Evolutionary conservation across 2,797 vertebrate species (phyloP), one percentile per base, ranked within the genome.

Genomic region (Chaenodraco wilsoni): DNA sequence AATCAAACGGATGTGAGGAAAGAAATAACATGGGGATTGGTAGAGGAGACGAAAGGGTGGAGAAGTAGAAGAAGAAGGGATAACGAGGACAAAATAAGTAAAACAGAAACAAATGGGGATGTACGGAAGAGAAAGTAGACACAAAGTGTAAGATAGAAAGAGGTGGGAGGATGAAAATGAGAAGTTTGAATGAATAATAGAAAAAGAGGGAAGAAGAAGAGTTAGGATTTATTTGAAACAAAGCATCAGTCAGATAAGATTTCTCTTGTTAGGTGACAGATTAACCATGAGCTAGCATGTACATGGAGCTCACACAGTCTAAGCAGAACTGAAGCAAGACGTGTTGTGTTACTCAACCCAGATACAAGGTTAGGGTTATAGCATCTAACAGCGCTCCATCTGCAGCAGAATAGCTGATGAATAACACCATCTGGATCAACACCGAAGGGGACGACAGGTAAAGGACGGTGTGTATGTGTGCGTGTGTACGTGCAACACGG

Each of bases 341-440:
- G 55, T 19, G 41, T 65, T 72, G 5, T n/a, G 33, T 73, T 63
- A 59, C 60, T 59, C 71, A 76, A 78, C 58, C 40, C 54, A 60
- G 61, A 45, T 54, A 72, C 71, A 75, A 43, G 46, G 59, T 79
- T 58, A 41, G 14, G 45, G 62, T 71, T 77, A 46, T 16, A 71
- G 76, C 33, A 52, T 76, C 64, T 60, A 44, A 55, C 69, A 57
- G 76, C 11, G 44, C 33, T 79, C 65, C 52, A 74, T 75, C 76
- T 88, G 84, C 74, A 84, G 82, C 58, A 76, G 77, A 81, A 63
- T 51, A 60, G 58, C 68, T 74, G 74, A 84, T 84, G 59, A 88
- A 81, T 57, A 87, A 83, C 80, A 84, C 76, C 84, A 88, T 87
- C 90, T 87, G 89, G 86, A 85, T 84, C 69, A 65, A 49, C 55